Evolutionary conservation across 2,113 vertebrate genomes (phyloP).

Genomic region (Mobula hypostoma): DNA sequence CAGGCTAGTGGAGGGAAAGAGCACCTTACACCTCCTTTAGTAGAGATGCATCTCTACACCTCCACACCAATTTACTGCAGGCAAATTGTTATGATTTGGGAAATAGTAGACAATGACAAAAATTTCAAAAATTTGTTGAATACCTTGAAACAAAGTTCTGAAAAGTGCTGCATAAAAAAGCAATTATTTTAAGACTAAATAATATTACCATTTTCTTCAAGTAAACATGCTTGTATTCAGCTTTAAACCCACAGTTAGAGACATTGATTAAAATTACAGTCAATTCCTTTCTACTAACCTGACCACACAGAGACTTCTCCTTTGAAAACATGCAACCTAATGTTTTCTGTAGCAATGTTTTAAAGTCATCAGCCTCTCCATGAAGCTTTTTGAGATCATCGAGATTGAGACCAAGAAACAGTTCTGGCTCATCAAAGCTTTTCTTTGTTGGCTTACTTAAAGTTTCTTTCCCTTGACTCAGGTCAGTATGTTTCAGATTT

Average conservation of each 20-base stretch:
- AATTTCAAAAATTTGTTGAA: neutral
- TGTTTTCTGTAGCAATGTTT: constrained; percentile 65
- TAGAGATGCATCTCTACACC: too few relatives aligned
- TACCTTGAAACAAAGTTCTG: neutral
- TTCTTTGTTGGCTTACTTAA: constrained; percentile 53
- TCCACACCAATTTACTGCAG: too few relatives aligned
- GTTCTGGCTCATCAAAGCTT: constrained; percentile 56
- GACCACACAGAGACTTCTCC: constrained; percentile 50
- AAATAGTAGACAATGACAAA: neutral
- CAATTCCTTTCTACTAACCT: constrained; percentile 48
- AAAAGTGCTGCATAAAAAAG: neutral
- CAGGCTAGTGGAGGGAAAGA: too few relatives aligned
- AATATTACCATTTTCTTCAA: neutral
- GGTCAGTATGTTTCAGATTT: constrained; percentile 71
- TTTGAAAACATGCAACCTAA: constrained; percentile 47
- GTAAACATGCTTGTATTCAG: neutral
- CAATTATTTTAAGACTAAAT: too few relatives aligned
- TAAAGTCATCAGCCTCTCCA: constrained; percentile 64
- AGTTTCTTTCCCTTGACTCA: constrained; percentile 59
- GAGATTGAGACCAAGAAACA: constrained; percentile 75
- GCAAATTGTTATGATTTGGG: too few relatives aligned
- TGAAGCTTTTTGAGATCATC: constrained; percentile 71
- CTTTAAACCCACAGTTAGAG: neutral
- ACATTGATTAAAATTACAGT: constrained; percentile 1
- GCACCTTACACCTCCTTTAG: too few relatives aligned